These are phyloP conservation scores for Marronus borbonicus DNA, from an alignment of 2,888 invertebrate genomes.

Conservation along the genomic window DNA sequence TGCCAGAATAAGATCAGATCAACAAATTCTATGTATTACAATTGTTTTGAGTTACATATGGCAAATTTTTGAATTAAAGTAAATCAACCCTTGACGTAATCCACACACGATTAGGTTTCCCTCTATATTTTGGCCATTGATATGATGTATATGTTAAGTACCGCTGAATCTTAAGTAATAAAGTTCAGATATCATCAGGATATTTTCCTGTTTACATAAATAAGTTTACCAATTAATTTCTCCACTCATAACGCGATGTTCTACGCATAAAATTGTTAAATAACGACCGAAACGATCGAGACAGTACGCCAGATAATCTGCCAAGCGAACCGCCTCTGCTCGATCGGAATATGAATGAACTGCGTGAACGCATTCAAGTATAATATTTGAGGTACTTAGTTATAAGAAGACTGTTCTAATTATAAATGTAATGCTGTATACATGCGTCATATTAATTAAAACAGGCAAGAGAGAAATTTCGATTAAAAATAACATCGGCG, in stretches of 20 bases:
- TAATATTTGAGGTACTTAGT: not conserved
- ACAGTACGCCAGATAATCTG: conserved; percentile 1
- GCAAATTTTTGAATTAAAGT: no score
- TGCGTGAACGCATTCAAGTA: conserved; percentile 19
- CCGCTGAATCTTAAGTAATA: no score
- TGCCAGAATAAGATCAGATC: no score
- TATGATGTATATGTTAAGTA: no score
- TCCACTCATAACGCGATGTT: not conserved
- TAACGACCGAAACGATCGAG: not conserved
- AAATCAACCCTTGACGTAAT: no score
- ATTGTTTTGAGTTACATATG: no score
- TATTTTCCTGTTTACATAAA: no score
- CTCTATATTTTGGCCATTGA: no score
- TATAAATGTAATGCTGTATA: conserved; percentile 7
- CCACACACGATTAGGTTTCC: no score
- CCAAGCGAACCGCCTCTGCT: conserved; percentile 9
- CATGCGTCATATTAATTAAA: conserved; percentile 39
- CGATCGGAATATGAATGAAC: conserved; percentile 33
- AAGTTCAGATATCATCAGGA: no score
- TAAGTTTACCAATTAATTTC: no score
- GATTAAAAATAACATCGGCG: conserved; percentile 37
- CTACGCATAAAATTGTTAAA: conserved; percentile 17
- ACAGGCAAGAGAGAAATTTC: conserved; percentile 6
- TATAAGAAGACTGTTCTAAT: not conserved
- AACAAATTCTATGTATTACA: no score